phyloP scores from a whole-genome alignment of 2,888 invertebrate genomes.

The Lypha dubia region DNA sequence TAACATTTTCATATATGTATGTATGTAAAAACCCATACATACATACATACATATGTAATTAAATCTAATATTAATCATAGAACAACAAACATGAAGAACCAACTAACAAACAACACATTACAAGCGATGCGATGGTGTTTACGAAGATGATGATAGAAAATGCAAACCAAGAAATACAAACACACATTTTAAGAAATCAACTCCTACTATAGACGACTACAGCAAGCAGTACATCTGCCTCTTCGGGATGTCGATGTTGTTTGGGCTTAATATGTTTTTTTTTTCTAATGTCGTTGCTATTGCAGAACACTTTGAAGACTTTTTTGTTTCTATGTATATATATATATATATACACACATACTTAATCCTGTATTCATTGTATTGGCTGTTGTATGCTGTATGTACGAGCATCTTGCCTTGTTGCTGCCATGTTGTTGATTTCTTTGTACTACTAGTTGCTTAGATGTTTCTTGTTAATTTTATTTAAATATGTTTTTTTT shows the following conservation, averaged over 20 bases:
- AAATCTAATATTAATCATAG: not conserved
- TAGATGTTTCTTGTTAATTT: slow-evolving; percentile 50
- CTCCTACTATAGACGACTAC: too few species aligned
- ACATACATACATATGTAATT: not conserved
- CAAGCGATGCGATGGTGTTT: not conserved
- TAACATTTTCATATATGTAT: too few species aligned
- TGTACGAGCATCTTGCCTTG: slow-evolving; percentile 3
- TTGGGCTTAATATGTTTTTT: not conserved
- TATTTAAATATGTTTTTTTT: slow-evolving; percentile 39
- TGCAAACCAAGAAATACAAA: not conserved
- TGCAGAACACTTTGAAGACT: too few species aligned
- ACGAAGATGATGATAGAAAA: not conserved
- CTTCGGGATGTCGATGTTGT: not conserved
- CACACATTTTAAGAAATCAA: not conserved
- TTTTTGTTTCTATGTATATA: not conserved
- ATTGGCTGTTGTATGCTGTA: not conserved
- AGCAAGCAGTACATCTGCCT: not conserved
- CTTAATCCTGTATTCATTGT: slow-evolving; percentile 1
- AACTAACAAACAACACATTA: not conserved
- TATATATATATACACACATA: not conserved
- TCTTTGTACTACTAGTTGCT: slow-evolving; percentile 66
- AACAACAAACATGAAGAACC: not conserved
- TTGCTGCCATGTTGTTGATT: slow-evolving; percentile 57
- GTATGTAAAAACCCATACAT: not conserved
- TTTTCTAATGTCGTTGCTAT: too few species aligned